Percentiles rank a stretch among this genome's conserved stretches.
Evolutionary conservation across 2,797 vertebrate genomes (phyloP).

Genomic region (Kryptopterus vitreolus): DNA sequence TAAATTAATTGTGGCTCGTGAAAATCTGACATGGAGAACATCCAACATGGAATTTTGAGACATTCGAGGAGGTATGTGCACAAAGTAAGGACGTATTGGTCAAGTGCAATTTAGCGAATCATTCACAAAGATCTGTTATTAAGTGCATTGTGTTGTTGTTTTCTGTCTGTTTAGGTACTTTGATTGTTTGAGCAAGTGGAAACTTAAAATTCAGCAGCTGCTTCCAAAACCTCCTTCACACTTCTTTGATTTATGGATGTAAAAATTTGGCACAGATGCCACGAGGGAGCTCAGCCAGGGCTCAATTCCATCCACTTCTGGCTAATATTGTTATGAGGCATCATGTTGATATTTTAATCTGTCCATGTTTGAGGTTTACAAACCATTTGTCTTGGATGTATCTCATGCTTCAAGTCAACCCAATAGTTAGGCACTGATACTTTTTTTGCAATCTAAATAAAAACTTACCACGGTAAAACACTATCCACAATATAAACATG

Average conservation of each 20-base stretch:
- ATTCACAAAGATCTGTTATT: no score
- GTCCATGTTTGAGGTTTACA: neutral
- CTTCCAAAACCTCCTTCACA: neutral
- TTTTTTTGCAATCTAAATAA: neutral
- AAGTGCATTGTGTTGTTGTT: no score
- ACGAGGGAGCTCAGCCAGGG: neutral
- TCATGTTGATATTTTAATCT: conserved; percentile 16
- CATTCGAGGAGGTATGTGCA: no score
- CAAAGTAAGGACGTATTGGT: neutral
- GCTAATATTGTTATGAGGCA: neutral
- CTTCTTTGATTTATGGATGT: neutral
- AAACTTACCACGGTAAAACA: neutral
- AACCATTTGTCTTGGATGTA: neutral
- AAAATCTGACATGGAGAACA: neutral
- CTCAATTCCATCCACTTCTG: neutral
- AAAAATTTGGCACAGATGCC: neutral
- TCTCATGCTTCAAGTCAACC: neutral
- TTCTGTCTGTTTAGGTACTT: no score
- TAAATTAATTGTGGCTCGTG: conserved; percentile 1
- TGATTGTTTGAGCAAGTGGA: no score
- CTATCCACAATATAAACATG: neutral
- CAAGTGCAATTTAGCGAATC: neutral
- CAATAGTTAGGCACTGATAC: neutral
- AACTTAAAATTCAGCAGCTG: neutral
- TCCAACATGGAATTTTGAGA: neutral